A percentile compares a stretch with the other conserved stretches of the same genome.
Conservation (phyloP, 2,113 vertebrate species). For the Cyprinodon brontotheroides region DNA sequence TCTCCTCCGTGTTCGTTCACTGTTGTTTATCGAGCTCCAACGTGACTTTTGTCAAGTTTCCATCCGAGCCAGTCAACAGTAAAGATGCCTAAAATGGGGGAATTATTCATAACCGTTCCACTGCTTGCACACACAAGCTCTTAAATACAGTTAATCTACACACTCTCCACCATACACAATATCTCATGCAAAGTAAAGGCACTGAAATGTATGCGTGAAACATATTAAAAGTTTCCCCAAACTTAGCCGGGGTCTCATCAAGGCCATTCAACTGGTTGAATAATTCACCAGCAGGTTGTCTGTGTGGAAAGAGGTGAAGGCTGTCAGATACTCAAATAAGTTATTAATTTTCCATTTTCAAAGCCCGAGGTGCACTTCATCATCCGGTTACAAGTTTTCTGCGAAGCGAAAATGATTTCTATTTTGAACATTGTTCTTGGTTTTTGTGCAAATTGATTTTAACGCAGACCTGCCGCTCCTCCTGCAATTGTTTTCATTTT, state of each 20-base stretch:
- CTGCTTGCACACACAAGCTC: neutral
- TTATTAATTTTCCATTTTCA: constrained; percentile 62
- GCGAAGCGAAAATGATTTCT: constrained; percentile 49
- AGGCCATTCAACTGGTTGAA: constrained; percentile 25
- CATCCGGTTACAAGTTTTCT: constrained; percentile 46
- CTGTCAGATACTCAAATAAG: constrained; percentile 53
- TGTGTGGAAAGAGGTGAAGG: constrained; percentile 33
- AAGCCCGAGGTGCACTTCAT: constrained; percentile 47
- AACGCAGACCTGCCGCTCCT: neutral
- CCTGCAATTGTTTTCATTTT: constrained; percentile 36
- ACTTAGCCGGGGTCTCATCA: neutral
- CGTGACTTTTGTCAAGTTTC: constrained; percentile 52
- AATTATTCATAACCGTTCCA: constrained; percentile 50
- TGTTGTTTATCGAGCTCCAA: constrained; percentile 44
- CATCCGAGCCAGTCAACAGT: constrained; percentile 36
- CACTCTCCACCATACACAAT: neutral
- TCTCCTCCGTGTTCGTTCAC: constrained; percentile 13
- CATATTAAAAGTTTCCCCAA: neutral
- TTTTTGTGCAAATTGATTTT: constrained; percentile 46
- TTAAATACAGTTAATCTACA: neutral
- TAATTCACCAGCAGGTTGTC: constrained; percentile 40
- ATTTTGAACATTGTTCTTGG: constrained; percentile 32
- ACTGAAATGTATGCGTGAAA: constrained; percentile 2
- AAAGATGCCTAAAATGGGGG: constrained; percentile 43
- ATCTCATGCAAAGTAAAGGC: neutral